Evolutionary conservation across 2,888 invertebrate species (phyloP).

Genomic region (Ophion ventricosus): DNA sequence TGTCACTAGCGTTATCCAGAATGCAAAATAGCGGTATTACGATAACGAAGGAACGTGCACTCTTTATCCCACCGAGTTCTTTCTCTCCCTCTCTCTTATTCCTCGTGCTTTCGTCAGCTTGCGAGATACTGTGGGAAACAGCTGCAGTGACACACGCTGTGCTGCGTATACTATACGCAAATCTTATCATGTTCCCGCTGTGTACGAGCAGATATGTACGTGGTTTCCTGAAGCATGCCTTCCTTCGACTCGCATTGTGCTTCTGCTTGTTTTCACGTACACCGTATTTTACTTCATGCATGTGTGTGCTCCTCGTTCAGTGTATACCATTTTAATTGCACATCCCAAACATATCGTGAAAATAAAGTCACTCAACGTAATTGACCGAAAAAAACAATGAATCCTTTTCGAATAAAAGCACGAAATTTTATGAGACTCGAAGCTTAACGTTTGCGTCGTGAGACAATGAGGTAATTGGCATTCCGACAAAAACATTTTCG

Average conservation of each 20-base stretch:
- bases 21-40: constrained; percentile 26
- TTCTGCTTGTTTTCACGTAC: constrained; percentile 31
- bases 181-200: constrained; percentile 51
- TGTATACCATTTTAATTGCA: not conserved
- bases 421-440: too few species aligned
- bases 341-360: not conserved
- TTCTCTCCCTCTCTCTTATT: constrained; percentile 18
- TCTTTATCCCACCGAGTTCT: constrained; percentile 20
- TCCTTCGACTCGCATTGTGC: constrained; percentile 46
- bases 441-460: too few species aligned
- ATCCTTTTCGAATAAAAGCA: too few species aligned
- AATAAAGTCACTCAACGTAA: not conserved
- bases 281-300: not conserved
- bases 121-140: constrained; percentile 13
- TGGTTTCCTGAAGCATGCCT: constrained; percentile 33
- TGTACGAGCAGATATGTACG: constrained; percentile 2
- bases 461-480: too few species aligned
- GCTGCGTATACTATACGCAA: constrained; percentile 37
- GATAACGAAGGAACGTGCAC: constrained; percentile 35
- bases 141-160: constrained; percentile 13
- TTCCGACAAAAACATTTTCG: too few species aligned
- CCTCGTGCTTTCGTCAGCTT: constrained; percentile 29
- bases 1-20: constrained; percentile 32
- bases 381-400: not conserved
- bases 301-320: not conserved